A percentile compares a stretch with the other conserved stretches of the same genome.
phyloP scores from a whole-genome alignment of 2,113 vertebrate genomes.

The Genyomyrus donnyi region DNA sequence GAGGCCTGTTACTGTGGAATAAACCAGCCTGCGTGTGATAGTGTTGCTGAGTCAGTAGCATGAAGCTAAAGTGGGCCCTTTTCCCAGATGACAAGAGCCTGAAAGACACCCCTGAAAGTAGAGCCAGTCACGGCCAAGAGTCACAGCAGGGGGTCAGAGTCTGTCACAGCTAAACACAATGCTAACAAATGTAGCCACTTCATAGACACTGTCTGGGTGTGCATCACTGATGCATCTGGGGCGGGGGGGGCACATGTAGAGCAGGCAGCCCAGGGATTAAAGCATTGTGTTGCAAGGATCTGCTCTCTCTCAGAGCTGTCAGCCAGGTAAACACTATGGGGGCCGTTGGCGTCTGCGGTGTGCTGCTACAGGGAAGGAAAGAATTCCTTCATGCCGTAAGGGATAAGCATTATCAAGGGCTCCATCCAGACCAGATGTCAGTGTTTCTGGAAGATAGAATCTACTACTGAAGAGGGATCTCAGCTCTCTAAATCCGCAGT shows the following conservation, averaged over 20 bases:
- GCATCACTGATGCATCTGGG: neutral
- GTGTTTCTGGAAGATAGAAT: neutral
- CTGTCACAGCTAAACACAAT: neutral
- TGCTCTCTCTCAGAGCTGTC: conserved; percentile 43
- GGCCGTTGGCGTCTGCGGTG: conserved; percentile 45
- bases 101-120: neutral
- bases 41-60: neutral
- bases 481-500: neutral
- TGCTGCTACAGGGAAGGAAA: conserved; percentile 53
- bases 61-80: neutral
- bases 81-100: neutral
- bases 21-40: neutral
- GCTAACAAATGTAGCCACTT: neutral
- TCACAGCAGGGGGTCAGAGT: neutral
- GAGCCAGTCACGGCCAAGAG: neutral
- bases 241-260: neutral
- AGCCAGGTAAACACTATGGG: conserved; percentile 41
- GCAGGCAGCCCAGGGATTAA: neutral
- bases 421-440: neutral
- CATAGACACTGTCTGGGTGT: neutral
- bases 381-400: conserved; percentile 48
- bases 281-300: conserved; percentile 23
- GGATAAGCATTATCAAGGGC: conserved; percentile 19
- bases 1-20: neutral
- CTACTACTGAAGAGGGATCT: neutral